Percentiles rank a stretch among this genome's conserved stretches.
These are phyloP conservation scores for Pangasius macronema DNA, from an alignment of 2,797 vertebrate species.

Conservation along the genomic window DNA sequence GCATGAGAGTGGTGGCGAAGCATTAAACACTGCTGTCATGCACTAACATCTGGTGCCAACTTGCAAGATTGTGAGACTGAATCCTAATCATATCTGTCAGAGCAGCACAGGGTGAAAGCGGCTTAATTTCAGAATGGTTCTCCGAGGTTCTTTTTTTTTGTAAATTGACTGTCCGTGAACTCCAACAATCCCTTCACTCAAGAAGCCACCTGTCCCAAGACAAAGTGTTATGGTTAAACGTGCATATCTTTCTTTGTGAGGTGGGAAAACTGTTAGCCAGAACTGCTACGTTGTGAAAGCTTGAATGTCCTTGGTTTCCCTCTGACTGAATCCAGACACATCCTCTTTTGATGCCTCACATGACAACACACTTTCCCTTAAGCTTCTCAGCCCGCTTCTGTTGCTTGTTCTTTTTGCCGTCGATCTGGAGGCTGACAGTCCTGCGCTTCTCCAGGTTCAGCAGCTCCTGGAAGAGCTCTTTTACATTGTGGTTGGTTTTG, in stretches of 20 bases:
- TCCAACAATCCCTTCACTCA: background rate
- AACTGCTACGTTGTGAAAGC: constrained; percentile 16
- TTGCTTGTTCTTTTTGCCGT: constrained; percentile 84
- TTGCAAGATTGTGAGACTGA: constrained; percentile 18
- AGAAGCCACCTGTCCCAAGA: background rate
- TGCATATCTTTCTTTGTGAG: constrained; percentile 6
- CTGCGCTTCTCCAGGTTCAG: constrained; percentile 95
- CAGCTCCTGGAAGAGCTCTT: constrained; percentile 98
- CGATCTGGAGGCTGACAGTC: constrained; percentile 95
- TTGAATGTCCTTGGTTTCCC: background rate
- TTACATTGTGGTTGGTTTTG: constrained; percentile 98
- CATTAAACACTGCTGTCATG: background rate
- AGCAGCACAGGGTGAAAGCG: background rate
- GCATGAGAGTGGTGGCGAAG: constrained; percentile 23
- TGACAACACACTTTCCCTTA: constrained; percentile 94
- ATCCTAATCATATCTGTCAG: constrained; percentile 10
- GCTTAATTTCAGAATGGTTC: constrained; percentile 4
- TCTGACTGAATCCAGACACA: background rate
- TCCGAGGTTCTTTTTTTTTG: background rate
- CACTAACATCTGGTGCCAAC: constrained; percentile 32
- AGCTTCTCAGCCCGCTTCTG: constrained; percentile 93
- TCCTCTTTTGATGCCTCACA: constrained; percentile 71
- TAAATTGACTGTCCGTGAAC: background rate
- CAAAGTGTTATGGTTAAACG: background rate
- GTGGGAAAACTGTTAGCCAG: constrained; percentile 27